Conservation (phyloP, 1,140 invertebrate species). For the Drosophila persimilis region DNA sequence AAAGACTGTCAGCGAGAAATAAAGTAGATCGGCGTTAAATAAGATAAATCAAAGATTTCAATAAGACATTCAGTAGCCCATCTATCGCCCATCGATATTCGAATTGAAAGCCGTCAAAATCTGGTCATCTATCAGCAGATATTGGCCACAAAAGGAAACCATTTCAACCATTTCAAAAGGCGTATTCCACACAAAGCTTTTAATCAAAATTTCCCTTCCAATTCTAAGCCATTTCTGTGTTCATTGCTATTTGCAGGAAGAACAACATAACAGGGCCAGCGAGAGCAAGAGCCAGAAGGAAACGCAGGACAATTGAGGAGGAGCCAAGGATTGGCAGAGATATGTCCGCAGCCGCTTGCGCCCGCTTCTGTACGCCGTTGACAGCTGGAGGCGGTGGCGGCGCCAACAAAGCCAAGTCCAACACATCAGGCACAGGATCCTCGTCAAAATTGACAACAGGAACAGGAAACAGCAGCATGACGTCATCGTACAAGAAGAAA, state of each 20-base stretch:
- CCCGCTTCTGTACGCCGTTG: conserved; percentile 66
- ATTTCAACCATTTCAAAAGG: too few species aligned
- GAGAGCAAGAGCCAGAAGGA: too few species aligned
- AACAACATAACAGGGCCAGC: conserved; percentile 13
- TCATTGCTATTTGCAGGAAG: conserved; percentile 31
- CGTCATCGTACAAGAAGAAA: conserved; percentile 58
- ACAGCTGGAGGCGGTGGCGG: conserved; percentile 16
- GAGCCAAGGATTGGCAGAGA: conserved; percentile 26
- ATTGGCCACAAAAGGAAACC: too few species aligned
- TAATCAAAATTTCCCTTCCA: conserved; percentile 3
- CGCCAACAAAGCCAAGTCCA: conserved; percentile 18
- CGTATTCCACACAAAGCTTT: too few species aligned
- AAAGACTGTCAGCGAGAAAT: background rate
- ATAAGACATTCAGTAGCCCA: too few species aligned
- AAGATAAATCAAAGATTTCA: too few species aligned
- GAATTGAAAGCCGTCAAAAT: too few species aligned
- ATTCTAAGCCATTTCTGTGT: conserved; percentile 18
- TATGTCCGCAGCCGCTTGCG: conserved; percentile 71
- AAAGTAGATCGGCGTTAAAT: too few species aligned
- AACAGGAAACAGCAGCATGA: conserved; percentile 61
- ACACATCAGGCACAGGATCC: conserved; percentile 50
- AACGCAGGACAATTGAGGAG: conserved; percentile 21
- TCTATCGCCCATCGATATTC: too few species aligned
- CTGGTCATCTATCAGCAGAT: too few species aligned
- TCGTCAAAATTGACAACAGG: conserved; percentile 63